Evolutionary conservation across 2,888 invertebrate genomes (phyloP), one percentile per base, ranked within the genome.

Genomic region (Halocaridina rubra): DNA sequence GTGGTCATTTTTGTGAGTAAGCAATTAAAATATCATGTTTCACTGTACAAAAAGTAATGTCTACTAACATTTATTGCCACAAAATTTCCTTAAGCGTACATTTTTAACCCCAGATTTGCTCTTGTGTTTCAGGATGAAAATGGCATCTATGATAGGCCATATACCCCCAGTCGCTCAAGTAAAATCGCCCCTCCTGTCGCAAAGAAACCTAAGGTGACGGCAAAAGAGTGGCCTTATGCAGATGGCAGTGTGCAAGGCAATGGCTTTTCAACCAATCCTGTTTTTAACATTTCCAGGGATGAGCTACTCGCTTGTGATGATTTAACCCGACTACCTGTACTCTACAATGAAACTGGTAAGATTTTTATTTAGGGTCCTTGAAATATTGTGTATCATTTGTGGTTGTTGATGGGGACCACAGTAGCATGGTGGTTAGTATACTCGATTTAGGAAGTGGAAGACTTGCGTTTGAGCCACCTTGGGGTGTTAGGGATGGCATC

Each of bases 341-440:
- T 87, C 4, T 87, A 87, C 75, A 81, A 84, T 78, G 78, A 85
- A 24, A 61, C 79, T 64, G 87, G 87, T 87, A 46, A 22, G 79
- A 39, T 27, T 27, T 64, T 16, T 64, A 5, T 22, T 64, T 64
- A 2, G 4, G 91, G 91, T 91, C 80, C 85, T 90, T 81, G 89
- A 90, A n/a, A n/a, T n/a, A n/a, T n/a, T n/a, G n/a, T n/a, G n/a
- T n/a, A n/a, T n/a, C n/a, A n/a, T n/a, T n/a, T n/a, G n/a, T n/a
- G n/a, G n/a, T n/a, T n/a, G n/a, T n/a, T n/a, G n/a, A n/a, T n/a
- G n/a, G n/a, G n/a, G n/a, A n/a, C n/a, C n/a, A n/a, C n/a, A n/a
- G n/a, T n/a, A n/a, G n/a, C n/a, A n/a, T n/a, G n/a, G n/a, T n/a
- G n/a, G n/a, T n/a, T n/a, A n/a, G n/a, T n/a, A n/a, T n/a, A n/a